Conservation (phyloP, 2,113 vertebrate genomes). For the Turdus rufiventris region DNA sequence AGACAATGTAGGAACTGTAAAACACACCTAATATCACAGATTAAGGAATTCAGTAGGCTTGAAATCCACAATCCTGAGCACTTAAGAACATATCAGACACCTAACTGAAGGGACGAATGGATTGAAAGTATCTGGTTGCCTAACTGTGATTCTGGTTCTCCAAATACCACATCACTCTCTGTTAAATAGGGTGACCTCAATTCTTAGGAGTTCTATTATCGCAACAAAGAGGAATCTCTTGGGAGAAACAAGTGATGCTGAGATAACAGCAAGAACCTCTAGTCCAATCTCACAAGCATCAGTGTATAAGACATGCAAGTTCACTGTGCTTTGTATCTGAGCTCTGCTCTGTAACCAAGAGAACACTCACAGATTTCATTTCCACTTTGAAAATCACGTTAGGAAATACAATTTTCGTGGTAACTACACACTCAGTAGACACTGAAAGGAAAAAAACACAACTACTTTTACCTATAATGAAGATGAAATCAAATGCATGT, state of each 20-base stretch:
- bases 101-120: not conserved
- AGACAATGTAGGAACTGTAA: not conserved
- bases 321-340: not conserved
- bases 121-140: not conserved
- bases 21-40: not conserved
- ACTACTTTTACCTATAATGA: not conserved
- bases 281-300: not conserved
- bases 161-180: not conserved
- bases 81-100: not conserved
- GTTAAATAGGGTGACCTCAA: not conserved
- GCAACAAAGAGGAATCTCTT: not conserved
- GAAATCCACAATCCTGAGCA: not conserved
- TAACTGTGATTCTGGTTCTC: not conserved
- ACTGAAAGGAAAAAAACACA: not conserved
- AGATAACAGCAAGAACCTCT: not conserved
- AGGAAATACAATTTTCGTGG: not conserved
- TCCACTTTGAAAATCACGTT: not conserved
- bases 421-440: not conserved
- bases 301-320: not conserved
- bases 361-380: not conserved
- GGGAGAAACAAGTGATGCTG: not conserved
- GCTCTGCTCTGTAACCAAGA: not conserved
- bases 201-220: not conserved
- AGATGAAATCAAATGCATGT: not conserved
- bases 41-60: not conserved